These are phyloP conservation scores for Prietella phreatophila DNA, from an alignment of 2,113 vertebrate genomes.

Conservation along the genomic window DNA sequence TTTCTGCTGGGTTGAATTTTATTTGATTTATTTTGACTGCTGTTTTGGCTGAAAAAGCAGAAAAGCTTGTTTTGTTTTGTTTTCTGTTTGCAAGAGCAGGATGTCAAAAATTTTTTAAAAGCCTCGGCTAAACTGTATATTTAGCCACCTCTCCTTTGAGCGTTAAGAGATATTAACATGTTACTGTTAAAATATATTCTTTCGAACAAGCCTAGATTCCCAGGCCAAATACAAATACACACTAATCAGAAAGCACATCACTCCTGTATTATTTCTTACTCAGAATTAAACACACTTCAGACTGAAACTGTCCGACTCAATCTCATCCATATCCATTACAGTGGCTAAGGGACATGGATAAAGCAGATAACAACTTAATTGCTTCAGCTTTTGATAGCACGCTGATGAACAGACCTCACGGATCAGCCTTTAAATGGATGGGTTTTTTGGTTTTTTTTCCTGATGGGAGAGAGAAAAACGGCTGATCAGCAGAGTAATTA, in stretches of 20 bases:
- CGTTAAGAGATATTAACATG: not conserved
- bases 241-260: slow-evolving; percentile 25
- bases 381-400: slow-evolving; percentile 30
- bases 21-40: not conserved
- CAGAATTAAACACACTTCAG: slow-evolving; percentile 3
- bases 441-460: not conserved
- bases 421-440: slow-evolving; percentile 3
- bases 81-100: not conserved
- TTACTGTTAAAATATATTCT: not conserved
- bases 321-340: slow-evolving; percentile 37
- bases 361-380: slow-evolving; percentile 48
- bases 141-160: not conserved
- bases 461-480: slow-evolving; percentile 25
- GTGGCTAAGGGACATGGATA: slow-evolving; percentile 39
- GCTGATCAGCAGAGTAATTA: slow-evolving; percentile 42
- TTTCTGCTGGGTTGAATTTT: not conserved
- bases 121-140: not conserved
- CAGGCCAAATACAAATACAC: not conserved
- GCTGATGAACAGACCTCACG: slow-evolving; percentile 40
- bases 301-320: slow-evolving; percentile 16
- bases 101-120: not conserved
- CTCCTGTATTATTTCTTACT: not conserved
- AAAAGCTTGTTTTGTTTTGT: not conserved
- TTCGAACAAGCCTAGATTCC: not conserved
- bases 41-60: not conserved